phyloP scores from a whole-genome alignment of 2,888 invertebrate species.

The Oasisia sp. region DNA sequence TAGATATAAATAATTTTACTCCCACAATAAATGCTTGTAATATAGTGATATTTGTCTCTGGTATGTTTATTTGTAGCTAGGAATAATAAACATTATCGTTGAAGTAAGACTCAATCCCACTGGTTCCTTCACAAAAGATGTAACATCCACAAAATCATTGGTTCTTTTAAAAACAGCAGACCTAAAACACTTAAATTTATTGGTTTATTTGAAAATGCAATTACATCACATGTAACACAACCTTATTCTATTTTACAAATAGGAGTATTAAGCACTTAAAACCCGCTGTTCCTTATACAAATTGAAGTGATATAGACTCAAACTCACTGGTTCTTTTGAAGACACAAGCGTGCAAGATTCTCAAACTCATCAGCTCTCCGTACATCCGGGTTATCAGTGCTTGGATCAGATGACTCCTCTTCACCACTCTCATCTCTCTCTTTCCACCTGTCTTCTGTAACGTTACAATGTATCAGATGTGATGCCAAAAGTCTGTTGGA shows the following conservation, averaged over 20 bases:
- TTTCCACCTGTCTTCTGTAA: conserved; percentile 32
- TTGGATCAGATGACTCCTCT: neutral
- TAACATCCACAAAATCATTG: too few relatives aligned
- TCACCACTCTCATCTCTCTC: neutral
- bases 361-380: conserved; percentile 59
- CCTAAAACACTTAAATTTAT: neutral
- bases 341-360: conserved; percentile 56
- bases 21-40: too few relatives aligned
- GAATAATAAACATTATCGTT: neutral
- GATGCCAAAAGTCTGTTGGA: too few relatives aligned
- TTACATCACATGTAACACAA: too few relatives aligned
- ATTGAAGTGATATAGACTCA: neutral
- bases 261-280: neutral
- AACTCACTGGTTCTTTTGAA: conserved; percentile 60
- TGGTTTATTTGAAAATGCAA: too few relatives aligned
- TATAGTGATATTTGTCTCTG: too few relatives aligned
- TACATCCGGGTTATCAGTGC: conserved; percentile 40
- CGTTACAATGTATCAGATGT: neutral
- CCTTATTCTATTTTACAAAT: neutral
- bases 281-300: neutral
- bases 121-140: too few relatives aligned
- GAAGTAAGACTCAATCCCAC: too few relatives aligned
- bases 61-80: neutral
- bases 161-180: neutral
- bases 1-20: too few relatives aligned